Conservation (phyloP, 2,113 vertebrate genomes). For the Istiophorus platypterus region DNA sequence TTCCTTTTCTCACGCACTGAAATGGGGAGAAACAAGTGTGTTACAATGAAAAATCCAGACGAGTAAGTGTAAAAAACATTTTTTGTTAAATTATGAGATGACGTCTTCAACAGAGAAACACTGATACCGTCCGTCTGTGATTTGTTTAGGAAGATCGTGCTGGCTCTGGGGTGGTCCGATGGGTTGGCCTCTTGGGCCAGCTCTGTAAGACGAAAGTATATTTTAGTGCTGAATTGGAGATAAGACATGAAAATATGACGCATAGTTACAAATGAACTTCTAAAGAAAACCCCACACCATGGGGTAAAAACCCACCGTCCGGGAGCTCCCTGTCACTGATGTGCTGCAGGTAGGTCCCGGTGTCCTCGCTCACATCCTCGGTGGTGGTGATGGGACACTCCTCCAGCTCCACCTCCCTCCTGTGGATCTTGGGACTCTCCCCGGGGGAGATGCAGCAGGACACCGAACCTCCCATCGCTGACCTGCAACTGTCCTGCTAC, state of each 20-base stretch:
- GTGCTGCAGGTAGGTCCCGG: constrained; percentile 93
- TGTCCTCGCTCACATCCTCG: constrained; percentile 89
- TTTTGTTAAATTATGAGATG: too few species aligned
- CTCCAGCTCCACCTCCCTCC: constrained; percentile 82
- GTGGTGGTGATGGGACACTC: constrained; percentile 85
- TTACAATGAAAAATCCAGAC: background rate
- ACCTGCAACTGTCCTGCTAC: constrained; percentile 46
- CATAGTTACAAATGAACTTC: background rate
- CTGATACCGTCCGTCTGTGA: constrained; percentile 96
- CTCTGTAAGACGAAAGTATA: constrained; percentile 82
- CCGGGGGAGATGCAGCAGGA: constrained; percentile 93
- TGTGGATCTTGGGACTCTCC: constrained; percentile 88
- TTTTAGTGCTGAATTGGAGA: background rate
- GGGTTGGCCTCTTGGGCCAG: constrained; percentile 95
- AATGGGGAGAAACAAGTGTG: constrained; percentile 57
- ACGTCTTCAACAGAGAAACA: background rate
- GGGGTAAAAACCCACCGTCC: constrained; percentile 82
- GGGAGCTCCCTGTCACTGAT: constrained; percentile 95
- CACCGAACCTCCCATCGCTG: constrained; percentile 90
- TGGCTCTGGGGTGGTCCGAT: constrained; percentile 95
- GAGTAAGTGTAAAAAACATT: too few species aligned
- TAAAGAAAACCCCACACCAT: background rate
- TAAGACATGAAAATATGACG: background rate
- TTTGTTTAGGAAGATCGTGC: constrained; percentile 99
- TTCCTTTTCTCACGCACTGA: constrained; percentile 97